A percentile compares a stretch with the other conserved stretches of the same genome.
phyloP scores from a whole-genome alignment of 1,140 invertebrate species.

The Oryzaephilus surinamensis region DNA sequence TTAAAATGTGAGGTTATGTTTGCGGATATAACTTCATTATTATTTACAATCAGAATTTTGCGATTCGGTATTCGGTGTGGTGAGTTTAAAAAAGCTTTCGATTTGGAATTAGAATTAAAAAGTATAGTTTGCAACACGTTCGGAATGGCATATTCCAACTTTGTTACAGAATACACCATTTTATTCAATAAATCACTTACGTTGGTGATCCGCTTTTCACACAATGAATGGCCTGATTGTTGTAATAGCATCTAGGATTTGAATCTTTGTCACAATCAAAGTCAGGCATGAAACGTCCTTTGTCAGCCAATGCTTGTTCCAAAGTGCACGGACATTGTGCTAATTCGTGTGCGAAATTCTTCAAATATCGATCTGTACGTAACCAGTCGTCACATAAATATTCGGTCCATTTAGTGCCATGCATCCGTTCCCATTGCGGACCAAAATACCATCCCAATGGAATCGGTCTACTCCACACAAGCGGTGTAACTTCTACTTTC shows the following conservation, averaged over 20 bases:
- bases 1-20: too few relatives aligned
- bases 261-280: constrained; percentile 83
- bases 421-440: constrained; percentile 70
- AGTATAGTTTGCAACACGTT: too few relatives aligned
- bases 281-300: constrained; percentile 86
- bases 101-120: too few relatives aligned
- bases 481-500: constrained; percentile 59
- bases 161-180: neutral
- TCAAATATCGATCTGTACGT: constrained; percentile 69
- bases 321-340: constrained; percentile 85
- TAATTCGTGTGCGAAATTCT: constrained; percentile 79
- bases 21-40: too few relatives aligned
- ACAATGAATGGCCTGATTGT: constrained; percentile 82
- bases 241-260: constrained; percentile 81
- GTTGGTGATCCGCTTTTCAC: constrained; percentile 83
- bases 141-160: too few relatives aligned
- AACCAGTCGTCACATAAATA: constrained; percentile 81
- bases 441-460: constrained; percentile 88
- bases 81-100: too few relatives aligned
- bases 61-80: too few relatives aligned
- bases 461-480: constrained; percentile 83
- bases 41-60: too few relatives aligned
- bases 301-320: constrained; percentile 81
- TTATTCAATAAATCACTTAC: constrained; percentile 43
- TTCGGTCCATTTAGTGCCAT: constrained; percentile 69